A percentile compares a stretch with the other conserved stretches of the same genome.
Conservation (phyloP, 2,113 vertebrate species). For the Steatornis caripensis region DNA sequence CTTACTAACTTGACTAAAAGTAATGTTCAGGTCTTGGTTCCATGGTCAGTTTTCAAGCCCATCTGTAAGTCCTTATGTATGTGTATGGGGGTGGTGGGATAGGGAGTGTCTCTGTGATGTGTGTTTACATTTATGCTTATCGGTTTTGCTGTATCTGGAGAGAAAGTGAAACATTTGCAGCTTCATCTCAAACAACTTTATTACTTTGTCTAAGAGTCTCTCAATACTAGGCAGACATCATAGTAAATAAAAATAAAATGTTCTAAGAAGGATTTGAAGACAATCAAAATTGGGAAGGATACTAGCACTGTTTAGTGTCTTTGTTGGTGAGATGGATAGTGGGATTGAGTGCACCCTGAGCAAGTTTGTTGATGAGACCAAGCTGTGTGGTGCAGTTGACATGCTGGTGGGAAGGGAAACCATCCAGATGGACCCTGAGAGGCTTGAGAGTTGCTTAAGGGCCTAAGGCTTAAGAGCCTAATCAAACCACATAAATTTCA, state of each 20-base stretch:
- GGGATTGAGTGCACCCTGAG: no score
- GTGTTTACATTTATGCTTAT: neutral
- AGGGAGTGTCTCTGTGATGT: accelerated
- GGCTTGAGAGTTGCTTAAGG: no score
- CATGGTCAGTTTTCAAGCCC: neutral
- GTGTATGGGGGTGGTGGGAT: accelerated
- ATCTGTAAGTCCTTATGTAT: accelerated
- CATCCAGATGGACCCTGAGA: no score
- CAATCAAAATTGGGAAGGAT: neutral
- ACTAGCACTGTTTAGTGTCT: no score
- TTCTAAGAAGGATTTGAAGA: neutral
- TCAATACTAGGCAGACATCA: neutral
- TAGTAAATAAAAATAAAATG: neutral
- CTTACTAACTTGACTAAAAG: neutral
- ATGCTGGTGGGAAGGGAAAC: no score
- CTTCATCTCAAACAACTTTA: neutral
- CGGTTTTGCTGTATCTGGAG: neutral
- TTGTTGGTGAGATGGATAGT: no score
- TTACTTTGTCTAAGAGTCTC: neutral
- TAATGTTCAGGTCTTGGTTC: neutral
- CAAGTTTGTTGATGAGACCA: no score
- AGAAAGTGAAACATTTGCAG: neutral
- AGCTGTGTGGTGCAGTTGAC: no score
- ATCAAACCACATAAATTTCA: no score
- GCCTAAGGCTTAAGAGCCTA: no score